A percentile compares a stretch with the other conserved stretches of the same genome.
Evolutionary conservation across 1,140 invertebrate species (phyloP).

Genomic region (Zaprionus capensis): DNA sequence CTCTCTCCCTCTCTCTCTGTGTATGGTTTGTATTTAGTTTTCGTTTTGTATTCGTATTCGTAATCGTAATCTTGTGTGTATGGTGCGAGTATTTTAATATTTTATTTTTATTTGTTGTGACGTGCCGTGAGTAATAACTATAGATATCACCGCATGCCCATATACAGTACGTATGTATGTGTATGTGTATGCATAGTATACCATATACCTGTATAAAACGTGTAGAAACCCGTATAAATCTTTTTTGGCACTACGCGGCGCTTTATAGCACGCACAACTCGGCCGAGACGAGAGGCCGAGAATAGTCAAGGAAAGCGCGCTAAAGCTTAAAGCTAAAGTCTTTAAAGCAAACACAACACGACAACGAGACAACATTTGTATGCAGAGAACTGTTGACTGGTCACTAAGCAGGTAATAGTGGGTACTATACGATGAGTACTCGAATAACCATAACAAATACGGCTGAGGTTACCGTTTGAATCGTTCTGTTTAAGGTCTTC

Average conservation of each 20-base stretch:
- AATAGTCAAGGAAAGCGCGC: constrained; percentile 58
- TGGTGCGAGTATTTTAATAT: constrained; percentile 47
- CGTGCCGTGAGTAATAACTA: constrained; percentile 79
- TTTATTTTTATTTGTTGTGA: constrained; percentile 72
- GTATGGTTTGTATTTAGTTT: constrained; percentile 55
- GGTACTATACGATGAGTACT: neutral
- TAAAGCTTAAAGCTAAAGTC: constrained; percentile 27
- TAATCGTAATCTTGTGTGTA: constrained; percentile 15
- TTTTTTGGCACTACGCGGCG: constrained; percentile 45
- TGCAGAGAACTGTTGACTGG: constrained; percentile 45
- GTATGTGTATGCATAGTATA: constrained; percentile 12
- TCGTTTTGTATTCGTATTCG: constrained; percentile 46
- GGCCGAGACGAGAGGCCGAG: constrained; percentile 47
- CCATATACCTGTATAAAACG: constrained; percentile 42
- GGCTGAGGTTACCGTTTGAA: constrained; percentile 35
- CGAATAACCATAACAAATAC: constrained; percentile 10
- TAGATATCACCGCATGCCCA: constrained; percentile 52
- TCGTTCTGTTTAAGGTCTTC: constrained; percentile 30
- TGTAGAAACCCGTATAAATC: constrained; percentile 54
- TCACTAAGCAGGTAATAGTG: constrained; percentile 28
- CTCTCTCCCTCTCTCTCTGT: neutral
- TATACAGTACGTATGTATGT: constrained; percentile 15
- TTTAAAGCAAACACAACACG: constrained; percentile 1
- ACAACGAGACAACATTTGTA: constrained; percentile 28
- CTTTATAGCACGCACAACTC: constrained; percentile 64